Conservation (phyloP, 2,888 invertebrate species). For the Malthinus flaveolus region DNA sequence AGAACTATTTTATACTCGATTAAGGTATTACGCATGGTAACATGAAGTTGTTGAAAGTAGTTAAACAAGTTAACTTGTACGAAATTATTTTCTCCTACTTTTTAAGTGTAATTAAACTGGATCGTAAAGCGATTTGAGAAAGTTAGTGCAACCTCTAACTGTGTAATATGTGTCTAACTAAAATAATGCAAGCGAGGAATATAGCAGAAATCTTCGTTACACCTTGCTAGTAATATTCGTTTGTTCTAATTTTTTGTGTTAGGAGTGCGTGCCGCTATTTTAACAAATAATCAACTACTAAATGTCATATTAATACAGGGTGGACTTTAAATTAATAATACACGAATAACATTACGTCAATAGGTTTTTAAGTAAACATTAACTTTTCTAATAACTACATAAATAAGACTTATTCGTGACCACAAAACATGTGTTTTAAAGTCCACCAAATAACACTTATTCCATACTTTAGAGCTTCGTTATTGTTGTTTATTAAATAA, state of each 20-base stretch:
- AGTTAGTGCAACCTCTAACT: too few relatives aligned
- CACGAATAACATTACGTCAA: conserved; percentile 17
- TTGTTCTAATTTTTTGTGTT: conserved; percentile 10
- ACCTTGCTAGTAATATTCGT: conserved; percentile 6
- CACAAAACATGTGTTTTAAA: conserved; percentile 55
- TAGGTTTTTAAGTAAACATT: neutral
- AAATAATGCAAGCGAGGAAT: neutral
- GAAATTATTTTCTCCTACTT: too few relatives aligned
- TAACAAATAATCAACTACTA: conserved; percentile 9
- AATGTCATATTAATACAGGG: conserved; percentile 43
- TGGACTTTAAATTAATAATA: conserved; percentile 56
- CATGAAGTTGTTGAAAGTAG: neutral
- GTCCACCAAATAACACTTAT: conserved; percentile 50
- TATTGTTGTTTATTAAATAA: conserved; percentile 28
- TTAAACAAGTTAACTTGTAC: neutral
- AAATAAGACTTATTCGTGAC: conserved; percentile 1
- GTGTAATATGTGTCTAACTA: too few relatives aligned
- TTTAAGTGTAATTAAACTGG: too few relatives aligned
- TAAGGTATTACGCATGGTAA: neutral
- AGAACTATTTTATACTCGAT: neutral
- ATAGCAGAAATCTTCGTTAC: neutral
- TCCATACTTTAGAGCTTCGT: conserved; percentile 27
- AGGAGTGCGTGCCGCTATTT: conserved; percentile 32
- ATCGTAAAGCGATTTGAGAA: too few relatives aligned
- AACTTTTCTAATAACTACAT: neutral